Evolutionary conservation across 2,797 vertebrate genomes (phyloP).

Genomic region (Danio tinwini): DNA sequence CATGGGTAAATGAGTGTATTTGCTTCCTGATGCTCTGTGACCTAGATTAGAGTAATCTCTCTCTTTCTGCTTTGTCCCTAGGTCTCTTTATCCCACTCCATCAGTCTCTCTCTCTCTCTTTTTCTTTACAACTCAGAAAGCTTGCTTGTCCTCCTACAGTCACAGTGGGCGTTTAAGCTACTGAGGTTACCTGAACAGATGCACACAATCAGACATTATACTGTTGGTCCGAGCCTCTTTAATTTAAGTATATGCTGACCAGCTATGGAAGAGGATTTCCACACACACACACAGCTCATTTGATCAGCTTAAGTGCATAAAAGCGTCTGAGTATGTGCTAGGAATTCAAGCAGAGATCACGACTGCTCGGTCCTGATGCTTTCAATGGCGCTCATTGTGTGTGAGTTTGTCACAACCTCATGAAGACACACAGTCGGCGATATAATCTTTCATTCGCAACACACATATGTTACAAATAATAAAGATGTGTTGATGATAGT

Average conservation of each 20-base stretch:
- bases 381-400: constrained; percentile 50
- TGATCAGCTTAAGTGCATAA: constrained; percentile 43
- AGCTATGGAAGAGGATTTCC: constrained; percentile 31
- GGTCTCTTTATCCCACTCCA: constrained; percentile 29
- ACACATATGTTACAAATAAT: constrained; percentile 50
- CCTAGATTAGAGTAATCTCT: constrained; percentile 81
- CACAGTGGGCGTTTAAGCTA: constrained; percentile 24
- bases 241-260: constrained; percentile 26
- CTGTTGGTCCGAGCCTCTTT: constrained; percentile 18
- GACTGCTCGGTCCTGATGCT: constrained; percentile 27
- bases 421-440: constrained; percentile 8
- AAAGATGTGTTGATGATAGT: constrained; percentile 57
- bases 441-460: constrained; percentile 24
- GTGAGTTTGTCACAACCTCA: constrained; percentile 17
- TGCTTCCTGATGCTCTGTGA: constrained; percentile 80
- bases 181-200: constrained; percentile 45
- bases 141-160: constrained; percentile 58
- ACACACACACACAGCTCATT: constrained; percentile 45
- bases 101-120: constrained; percentile 29
- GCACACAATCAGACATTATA: constrained; percentile 30
- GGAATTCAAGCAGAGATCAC: constrained; percentile 48
- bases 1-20: constrained; percentile 74
- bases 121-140: constrained; percentile 52
- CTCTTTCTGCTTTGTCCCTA: constrained; percentile 52
- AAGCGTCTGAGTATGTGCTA: constrained; percentile 54